These are phyloP conservation scores for Sphaerolaimus hirsutus DNA, from an alignment of 2,888 invertebrate species.

Conservation along the genomic window DNA sequence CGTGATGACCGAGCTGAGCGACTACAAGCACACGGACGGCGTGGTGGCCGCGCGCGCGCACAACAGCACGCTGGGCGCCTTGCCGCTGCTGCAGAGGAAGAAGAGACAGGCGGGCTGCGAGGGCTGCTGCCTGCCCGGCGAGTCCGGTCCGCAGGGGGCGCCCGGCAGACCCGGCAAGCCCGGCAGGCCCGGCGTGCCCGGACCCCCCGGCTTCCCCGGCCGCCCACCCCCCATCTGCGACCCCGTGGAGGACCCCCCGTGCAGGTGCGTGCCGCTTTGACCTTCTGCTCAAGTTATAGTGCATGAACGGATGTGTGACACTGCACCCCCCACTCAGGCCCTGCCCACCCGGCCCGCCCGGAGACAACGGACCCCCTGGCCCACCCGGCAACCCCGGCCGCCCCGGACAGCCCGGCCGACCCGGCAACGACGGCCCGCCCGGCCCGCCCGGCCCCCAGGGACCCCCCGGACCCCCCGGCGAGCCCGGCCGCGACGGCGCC, in stretches of 20 bases:
- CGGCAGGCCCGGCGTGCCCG: slow-evolving; percentile 5
- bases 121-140: slow-evolving; percentile 20
- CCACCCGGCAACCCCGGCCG: slow-evolving; percentile 14
- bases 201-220: slow-evolving; percentile 17
- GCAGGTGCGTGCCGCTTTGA: slow-evolving; percentile 5
- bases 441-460: not conserved
- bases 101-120: slow-evolving; percentile 2
- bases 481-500: slow-evolving; percentile 3
- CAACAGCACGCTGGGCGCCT: not conserved
- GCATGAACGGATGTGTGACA: too few species aligned
- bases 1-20: slow-evolving; percentile 21
- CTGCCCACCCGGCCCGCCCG: slow-evolving; percentile 16
- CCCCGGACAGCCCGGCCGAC: slow-evolving; percentile 14
- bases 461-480: slow-evolving; percentile 1
- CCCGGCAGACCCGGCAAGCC: slow-evolving; percentile 15
- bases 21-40: slow-evolving; percentile 9
- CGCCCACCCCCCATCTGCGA: slow-evolving; percentile 12
- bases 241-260: not conserved
- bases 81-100: too few species aligned
- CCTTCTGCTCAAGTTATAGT: too few species aligned
- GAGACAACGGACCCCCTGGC: not conserved
- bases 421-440: slow-evolving; percentile 16
- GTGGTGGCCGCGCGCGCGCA: not conserved
- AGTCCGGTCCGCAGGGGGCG: slow-evolving; percentile 16
- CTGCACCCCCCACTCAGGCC: too few species aligned